These are phyloP conservation scores for Tromatobia lineatoria DNA, from an alignment of 2,888 invertebrate genomes.

Conservation along the genomic window DNA sequence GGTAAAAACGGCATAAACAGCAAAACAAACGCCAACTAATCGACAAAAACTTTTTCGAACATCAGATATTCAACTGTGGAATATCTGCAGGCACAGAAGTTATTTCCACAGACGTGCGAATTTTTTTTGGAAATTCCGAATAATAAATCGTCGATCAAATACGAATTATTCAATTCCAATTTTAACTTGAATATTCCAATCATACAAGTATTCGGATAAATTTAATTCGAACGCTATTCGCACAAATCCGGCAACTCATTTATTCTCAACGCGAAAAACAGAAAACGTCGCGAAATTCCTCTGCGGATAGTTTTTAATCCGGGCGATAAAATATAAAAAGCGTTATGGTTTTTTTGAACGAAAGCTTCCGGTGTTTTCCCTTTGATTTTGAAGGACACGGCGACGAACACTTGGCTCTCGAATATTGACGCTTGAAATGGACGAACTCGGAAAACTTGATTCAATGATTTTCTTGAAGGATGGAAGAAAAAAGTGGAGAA, in stretches of 20 bases:
- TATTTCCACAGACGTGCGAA: too few relatives aligned
- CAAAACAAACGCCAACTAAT: too few relatives aligned
- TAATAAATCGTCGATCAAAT: too few relatives aligned
- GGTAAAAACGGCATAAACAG: too few relatives aligned
- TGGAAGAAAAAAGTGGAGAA: background rate
- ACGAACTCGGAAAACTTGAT: slow-evolving; percentile 10
- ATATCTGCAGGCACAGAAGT: too few relatives aligned
- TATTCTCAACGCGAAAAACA: background rate
- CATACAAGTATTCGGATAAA: too few relatives aligned
- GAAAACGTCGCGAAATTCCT: slow-evolving; percentile 13
- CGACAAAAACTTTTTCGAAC: too few relatives aligned
- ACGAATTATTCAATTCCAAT: too few relatives aligned
- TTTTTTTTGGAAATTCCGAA: too few relatives aligned
- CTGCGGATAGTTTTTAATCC: background rate
- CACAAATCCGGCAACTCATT: background rate
- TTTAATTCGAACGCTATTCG: background rate
- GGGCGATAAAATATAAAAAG: background rate
- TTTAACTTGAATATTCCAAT: too few relatives aligned
- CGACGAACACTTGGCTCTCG: slow-evolving; percentile 29
- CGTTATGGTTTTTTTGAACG: background rate
- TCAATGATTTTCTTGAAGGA: slow-evolving; percentile 8
- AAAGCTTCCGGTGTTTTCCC: slow-evolving; percentile 4
- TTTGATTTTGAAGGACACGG: slow-evolving; percentile 4
- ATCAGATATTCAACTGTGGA: too few relatives aligned
- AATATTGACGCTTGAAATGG: slow-evolving; percentile 11